phyloP scores from a whole-genome alignment of 2,888 invertebrate genomes.

The Idaea biselata region DNA sequence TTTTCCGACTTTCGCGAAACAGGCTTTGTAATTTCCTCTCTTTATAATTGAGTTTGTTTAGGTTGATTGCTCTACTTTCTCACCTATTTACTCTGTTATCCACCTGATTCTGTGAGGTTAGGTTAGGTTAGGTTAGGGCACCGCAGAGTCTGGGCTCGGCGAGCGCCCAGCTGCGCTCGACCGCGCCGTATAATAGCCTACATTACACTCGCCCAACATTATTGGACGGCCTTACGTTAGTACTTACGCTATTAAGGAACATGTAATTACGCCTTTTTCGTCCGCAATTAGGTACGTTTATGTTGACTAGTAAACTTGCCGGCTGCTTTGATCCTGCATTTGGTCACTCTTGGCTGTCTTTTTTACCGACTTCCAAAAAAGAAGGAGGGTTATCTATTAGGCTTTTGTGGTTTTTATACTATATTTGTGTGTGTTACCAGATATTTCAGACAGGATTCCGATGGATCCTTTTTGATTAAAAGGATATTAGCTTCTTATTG shows the following conservation, averaged over 20 bases:
- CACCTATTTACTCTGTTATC: background rate
- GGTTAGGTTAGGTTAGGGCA: slow-evolving; percentile 26
- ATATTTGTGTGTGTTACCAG: too few relatives aligned
- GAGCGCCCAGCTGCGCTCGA: slow-evolving; percentile 27
- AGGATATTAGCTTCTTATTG: too few relatives aligned
- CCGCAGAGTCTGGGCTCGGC: slow-evolving; percentile 41
- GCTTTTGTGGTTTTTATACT: too few relatives aligned
- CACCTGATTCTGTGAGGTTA: background rate
- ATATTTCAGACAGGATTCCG: too few relatives aligned
- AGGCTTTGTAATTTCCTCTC: background rate
- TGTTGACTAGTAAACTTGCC: slow-evolving; percentile 16
- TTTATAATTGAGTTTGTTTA: background rate
- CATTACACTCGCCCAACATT: slow-evolving; percentile 31
- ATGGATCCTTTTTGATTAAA: too few relatives aligned
- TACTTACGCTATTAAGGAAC: slow-evolving; percentile 29
- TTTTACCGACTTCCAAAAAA: background rate
- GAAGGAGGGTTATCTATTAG: too few relatives aligned
- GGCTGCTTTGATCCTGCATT: slow-evolving; percentile 2
- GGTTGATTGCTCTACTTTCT: background rate
- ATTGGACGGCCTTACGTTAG: slow-evolving; percentile 31
- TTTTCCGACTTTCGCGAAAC: background rate
- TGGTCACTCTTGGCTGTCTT: background rate
- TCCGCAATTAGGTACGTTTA: slow-evolving; percentile 12
- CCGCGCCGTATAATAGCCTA: slow-evolving; percentile 17
- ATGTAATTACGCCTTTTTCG: slow-evolving; percentile 23